Conservation (phyloP, 2,888 invertebrate genomes). For the Pherbina coryleti region DNA sequence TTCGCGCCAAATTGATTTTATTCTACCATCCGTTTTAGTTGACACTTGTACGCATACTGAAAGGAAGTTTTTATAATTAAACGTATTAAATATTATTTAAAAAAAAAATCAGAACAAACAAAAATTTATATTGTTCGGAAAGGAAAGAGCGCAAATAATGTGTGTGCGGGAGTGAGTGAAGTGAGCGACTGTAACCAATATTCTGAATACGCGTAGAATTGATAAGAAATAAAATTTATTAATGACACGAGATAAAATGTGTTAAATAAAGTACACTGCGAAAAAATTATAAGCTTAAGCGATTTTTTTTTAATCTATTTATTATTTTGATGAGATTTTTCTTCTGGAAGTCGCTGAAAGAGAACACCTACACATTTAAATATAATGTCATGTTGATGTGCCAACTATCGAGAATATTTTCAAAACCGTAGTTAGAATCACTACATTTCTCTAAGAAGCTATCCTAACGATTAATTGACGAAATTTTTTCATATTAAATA, state of each 20-base stretch:
- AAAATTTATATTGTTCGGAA: constrained; percentile 40
- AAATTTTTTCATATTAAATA: too few species aligned
- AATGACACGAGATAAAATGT: constrained; percentile 48
- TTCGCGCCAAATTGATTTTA: not conserved
- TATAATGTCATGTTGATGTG: too few species aligned
- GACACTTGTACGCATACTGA: constrained; percentile 42
- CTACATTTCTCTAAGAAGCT: too few species aligned
- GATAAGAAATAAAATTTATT: constrained; percentile 51
- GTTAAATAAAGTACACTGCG: constrained; percentile 10
- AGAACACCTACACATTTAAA: too few species aligned
- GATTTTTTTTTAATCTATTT: not conserved
- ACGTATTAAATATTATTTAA: not conserved
- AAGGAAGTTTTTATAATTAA: constrained; percentile 19
- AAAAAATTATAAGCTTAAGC: not conserved
- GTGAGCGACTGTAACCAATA: constrained; percentile 28
- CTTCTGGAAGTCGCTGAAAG: too few species aligned
- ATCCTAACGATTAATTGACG: too few species aligned
- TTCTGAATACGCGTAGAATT: constrained; percentile 44
- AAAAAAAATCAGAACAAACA: constrained; percentile 16
- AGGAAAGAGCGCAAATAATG: constrained; percentile 32
- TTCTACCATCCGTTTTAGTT: constrained; percentile 42
- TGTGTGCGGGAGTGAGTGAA: constrained; percentile 19
- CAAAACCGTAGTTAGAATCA: too few species aligned
- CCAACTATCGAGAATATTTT: too few species aligned
- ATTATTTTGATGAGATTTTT: too few species aligned